Evolutionary conservation across 2,888 invertebrate genomes (phyloP).

Genomic region (Caenorhabditis afra): DNA sequence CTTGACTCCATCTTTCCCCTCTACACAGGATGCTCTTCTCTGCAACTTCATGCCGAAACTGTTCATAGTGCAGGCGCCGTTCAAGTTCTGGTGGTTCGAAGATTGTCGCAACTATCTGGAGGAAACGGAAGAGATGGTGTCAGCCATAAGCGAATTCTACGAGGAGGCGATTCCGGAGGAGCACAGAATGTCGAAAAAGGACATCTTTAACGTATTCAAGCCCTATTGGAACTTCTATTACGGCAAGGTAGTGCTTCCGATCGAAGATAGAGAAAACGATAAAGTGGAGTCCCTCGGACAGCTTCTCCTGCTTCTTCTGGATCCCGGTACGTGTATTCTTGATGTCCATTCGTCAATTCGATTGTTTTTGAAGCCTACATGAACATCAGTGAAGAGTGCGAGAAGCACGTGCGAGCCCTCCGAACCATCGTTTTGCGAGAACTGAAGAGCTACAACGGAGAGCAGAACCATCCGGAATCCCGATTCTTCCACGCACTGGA

Average conservation of each 20-base stretch:
- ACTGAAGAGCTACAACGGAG: slow-evolving; percentile 28
- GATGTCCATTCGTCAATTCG: background rate
- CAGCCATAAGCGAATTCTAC: slow-evolving; percentile 29
- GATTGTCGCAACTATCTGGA: too few species aligned
- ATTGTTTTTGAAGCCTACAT: slow-evolving; percentile 23
- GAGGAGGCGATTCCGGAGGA: slow-evolving; percentile 17
- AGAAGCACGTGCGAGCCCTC: slow-evolving; percentile 8
- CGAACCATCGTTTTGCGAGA: slow-evolving; percentile 40
- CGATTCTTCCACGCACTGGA: too few species aligned
- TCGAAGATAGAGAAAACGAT: slow-evolving; percentile 14
- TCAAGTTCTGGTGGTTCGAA: too few species aligned
- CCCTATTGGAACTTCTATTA: slow-evolving; percentile 36
- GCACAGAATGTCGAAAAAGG: background rate
- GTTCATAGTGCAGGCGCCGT: too few species aligned
- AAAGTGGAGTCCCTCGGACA: slow-evolving; percentile 32
- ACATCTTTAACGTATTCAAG: slow-evolving; percentile 3
- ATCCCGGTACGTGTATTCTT: slow-evolving; percentile 12
- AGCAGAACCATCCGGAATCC: too few species aligned
- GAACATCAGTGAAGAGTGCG: slow-evolving; percentile 42
- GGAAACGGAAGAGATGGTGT: too few species aligned
- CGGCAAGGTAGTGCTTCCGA: slow-evolving; percentile 9
- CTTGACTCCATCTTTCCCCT: too few species aligned
- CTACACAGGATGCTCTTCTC: too few species aligned
- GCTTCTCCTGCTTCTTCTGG: slow-evolving; percentile 26
- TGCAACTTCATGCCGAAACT: too few species aligned